Evolutionary conservation across 1,140 invertebrate species (phyloP), one percentile per base, ranked within the genome.

Genomic region (Triops longicaudatus): DNA sequence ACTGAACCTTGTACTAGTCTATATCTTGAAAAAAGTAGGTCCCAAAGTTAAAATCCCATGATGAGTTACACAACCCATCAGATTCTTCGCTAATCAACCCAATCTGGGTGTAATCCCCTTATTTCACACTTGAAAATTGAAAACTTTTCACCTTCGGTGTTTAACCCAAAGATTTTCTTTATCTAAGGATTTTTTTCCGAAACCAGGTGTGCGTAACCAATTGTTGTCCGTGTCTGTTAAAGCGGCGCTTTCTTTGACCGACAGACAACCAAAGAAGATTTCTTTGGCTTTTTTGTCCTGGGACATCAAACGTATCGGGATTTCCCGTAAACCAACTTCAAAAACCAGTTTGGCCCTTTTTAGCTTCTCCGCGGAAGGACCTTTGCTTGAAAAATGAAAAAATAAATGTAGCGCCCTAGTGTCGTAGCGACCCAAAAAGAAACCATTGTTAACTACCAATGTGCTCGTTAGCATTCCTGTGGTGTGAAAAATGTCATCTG

Each of bases 161-260:
- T 63, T 63, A 22, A 50, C 17, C 11, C 74, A 10, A 27, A 27
- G 74, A 44, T 11, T 50, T 27, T n/a, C 26, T 75, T 75, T 50
- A 1, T 74, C 14, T 74, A 37, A 37, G 7, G 2, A 37, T 1
- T 74, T 26, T 42, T 22, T 28, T 37, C 31, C n/a, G 14, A 17
- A 74, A 37, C 31, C n/a, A 26, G 31, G 73, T 74, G 73, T 74
- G 31, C 42, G 31, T 5, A 74, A 42, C n/a, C 73, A 43, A 28
- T 28, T 28, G 73, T 41, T 27, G 73, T 43, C 72, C 26, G 17
- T 43, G 31, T 37, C 31, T 42, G 73, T 74, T 43, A 28, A 14
- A 28, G 14, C 17, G 4, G 50, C 22, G 17, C 22, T 9, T 28
- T 9, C 73, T 37, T 74, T 74, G 31, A 37, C n/a, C n/a, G 7